Conservation (phyloP, 1,140 invertebrate species). For the Arion vulgaris region DNA sequence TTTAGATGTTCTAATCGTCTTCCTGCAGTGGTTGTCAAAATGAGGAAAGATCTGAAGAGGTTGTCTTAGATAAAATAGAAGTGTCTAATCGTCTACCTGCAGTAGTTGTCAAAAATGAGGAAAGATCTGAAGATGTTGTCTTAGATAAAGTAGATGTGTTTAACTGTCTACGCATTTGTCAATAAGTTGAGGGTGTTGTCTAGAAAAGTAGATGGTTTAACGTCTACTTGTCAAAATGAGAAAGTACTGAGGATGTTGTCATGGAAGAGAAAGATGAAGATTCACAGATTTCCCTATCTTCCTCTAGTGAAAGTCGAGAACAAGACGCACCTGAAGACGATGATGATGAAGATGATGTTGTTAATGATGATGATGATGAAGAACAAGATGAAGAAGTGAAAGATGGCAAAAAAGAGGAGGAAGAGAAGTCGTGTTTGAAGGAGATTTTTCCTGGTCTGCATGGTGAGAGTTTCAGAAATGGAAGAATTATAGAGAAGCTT, state of each 20-base stretch:
- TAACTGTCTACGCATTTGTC: too few relatives aligned
- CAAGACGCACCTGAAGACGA: not conserved
- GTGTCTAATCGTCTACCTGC: not conserved
- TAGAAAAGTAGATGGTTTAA: slow-evolving; percentile 35
- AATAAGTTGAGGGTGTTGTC: not conserved
- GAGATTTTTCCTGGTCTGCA: slow-evolving; percentile 63
- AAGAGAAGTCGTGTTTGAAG: slow-evolving; percentile 60
- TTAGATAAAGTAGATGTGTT: not conserved
- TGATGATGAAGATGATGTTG: too few relatives aligned
- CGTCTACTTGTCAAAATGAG: too few relatives aligned
- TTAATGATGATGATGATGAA: slow-evolving; percentile 36
- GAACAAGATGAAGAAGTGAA: not conserved
- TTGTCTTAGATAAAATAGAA: not conserved
- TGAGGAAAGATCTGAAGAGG: too few relatives aligned
- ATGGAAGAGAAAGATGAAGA: not conserved
- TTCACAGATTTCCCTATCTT: not conserved
- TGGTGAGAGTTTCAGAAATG: slow-evolving; percentile 52
- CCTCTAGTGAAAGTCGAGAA: not conserved
- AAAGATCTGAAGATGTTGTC: not conserved
- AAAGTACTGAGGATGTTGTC: not conserved
- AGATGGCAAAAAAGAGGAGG: slow-evolving; percentile 39
- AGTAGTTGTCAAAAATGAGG: not conserved
- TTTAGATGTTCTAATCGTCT: too few relatives aligned
- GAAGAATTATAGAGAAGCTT: slow-evolving; percentile 57
- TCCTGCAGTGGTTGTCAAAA: too few relatives aligned